These are phyloP conservation scores for Polydrusus tereticollis DNA, from an alignment of 2,888 invertebrate genomes.

Conservation along the genomic window DNA sequence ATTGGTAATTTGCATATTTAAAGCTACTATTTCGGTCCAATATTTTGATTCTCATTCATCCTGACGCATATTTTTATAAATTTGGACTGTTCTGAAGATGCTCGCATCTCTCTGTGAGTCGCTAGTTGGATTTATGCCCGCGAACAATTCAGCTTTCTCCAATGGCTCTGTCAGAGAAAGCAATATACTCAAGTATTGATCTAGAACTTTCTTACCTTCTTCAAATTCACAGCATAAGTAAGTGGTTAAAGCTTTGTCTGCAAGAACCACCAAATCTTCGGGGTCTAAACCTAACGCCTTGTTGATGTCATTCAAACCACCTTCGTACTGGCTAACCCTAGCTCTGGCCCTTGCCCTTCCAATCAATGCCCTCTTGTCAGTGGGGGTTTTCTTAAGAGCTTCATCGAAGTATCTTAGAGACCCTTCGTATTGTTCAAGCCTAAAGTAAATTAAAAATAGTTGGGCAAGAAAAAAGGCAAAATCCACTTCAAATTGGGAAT, in stretches of 20 bases:
- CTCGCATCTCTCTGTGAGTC: too few species aligned
- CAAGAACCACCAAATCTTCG: slow-evolving; percentile 59
- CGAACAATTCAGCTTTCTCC: too few species aligned
- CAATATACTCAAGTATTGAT: too few species aligned
- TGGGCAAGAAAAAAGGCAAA: too few species aligned
- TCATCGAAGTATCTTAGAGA: slow-evolving; percentile 61
- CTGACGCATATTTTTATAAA: too few species aligned
- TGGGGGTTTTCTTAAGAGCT: slow-evolving; percentile 60
- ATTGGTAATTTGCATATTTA: too few species aligned
- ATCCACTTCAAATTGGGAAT: too few species aligned
- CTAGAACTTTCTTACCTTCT: slow-evolving; percentile 53
- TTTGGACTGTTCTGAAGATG: too few species aligned
- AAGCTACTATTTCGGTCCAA: too few species aligned
- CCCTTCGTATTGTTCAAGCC: slow-evolving; percentile 62
- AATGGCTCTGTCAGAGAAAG: too few species aligned
- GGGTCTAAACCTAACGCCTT: slow-evolving; percentile 64
- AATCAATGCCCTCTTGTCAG: slow-evolving; percentile 70
- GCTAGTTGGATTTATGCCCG: too few species aligned
- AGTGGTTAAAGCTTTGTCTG: slow-evolving; percentile 62
- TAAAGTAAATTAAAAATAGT: slow-evolving; percentile 26
- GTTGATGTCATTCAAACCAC: slow-evolving; percentile 70
- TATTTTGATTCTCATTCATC: too few species aligned
- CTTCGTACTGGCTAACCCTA: slow-evolving; percentile 70
- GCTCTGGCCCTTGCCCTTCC: slow-evolving; percentile 70
- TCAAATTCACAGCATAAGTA: slow-evolving; percentile 65